Base-by-base conservation (phyloP, 2,797 vertebrate genomes). In the Tragelaphus oryx region DNA sequence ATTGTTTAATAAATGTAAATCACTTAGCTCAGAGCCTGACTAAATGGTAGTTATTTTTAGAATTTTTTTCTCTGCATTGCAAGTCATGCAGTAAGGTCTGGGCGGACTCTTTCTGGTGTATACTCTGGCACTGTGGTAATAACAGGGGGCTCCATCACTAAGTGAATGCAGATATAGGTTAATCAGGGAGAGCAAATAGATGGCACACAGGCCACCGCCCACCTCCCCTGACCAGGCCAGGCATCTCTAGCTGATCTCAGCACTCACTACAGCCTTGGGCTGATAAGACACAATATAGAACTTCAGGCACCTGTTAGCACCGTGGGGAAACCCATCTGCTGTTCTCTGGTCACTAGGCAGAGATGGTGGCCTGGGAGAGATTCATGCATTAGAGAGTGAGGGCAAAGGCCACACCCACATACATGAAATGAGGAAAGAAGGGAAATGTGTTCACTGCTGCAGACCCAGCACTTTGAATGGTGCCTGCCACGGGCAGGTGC, bases 201-300 rank as follows among this genome's bases (percentile, higher is more conserved):
- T 4, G 71, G 8, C 50, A 82, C 11, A 9, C 2, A 5, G 33
- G 20, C 33, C 55, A 18, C 22, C 55, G 46, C 4, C 10, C 13
- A 14, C 8, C 6, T 60, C 41, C 11, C 8, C 71, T 41, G 59
- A 24, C 59, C n/a, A 1, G 13, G 33, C 8, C 54, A 87, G 81
- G 83, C 74, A 78, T 78, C 55, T 55, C 89, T 89, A 91, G 87
- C 54, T 48, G 28, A n/a, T 28, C 68, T 54, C 75, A 20, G 78
- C 11, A 86, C 3, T 74, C 33, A 54, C 17, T 3, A 24, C 8
- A 88, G 85, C 80, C 46, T 2, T 2, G 1, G 12, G n/a, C 74
- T 44, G 30, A 4, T 12, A 74, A 92, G 30, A 60, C 50, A 89
- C 37, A 44, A 48, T 4, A 60, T 2, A 12, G 46, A 91, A 30